These are phyloP conservation scores for Catalaphyllia jardinei DNA, from an alignment of 64 coral and sea anemone genomes.

Conservation along the genomic window DNA sequence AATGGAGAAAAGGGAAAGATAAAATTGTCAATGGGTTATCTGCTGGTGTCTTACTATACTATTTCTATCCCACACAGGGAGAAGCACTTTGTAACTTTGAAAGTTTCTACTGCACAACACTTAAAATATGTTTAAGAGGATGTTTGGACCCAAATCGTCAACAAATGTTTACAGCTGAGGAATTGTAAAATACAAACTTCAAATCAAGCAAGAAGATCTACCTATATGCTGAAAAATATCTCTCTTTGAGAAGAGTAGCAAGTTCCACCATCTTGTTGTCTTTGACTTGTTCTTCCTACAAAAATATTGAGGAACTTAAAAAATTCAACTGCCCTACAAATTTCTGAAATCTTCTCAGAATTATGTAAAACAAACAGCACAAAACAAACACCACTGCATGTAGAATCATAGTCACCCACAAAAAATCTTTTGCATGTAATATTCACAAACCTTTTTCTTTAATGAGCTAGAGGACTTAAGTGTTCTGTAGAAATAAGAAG, in stretches of 20 bases:
- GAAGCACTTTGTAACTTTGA: too few relatives aligned
- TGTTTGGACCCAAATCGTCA: too few relatives aligned
- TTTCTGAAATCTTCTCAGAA: too few relatives aligned
- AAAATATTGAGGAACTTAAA: background rate
- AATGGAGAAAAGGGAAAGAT: too few relatives aligned
- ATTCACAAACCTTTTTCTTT: constrained; percentile 26
- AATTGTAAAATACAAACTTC: background rate
- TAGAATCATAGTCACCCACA: background rate
- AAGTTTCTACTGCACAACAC: too few relatives aligned
- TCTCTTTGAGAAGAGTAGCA: constrained; percentile 47
- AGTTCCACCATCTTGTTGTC: constrained; percentile 60
- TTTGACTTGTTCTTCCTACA: constrained; percentile 56
- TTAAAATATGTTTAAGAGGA: too few relatives aligned
- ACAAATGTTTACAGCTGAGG: background rate
- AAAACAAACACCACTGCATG: background rate
- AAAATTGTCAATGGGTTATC: too few relatives aligned
- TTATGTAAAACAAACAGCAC: background rate
- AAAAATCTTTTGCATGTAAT: background rate
- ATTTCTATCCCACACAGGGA: too few relatives aligned
- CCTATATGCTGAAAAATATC: constrained; percentile 69
- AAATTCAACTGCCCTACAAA: too few relatives aligned
- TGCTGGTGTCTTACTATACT: too few relatives aligned
- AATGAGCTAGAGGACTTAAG: constrained; percentile 20
- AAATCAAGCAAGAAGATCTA: background rate
- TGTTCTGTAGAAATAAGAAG: background rate